phyloP scores from a whole-genome alignment of 2,888 invertebrate species.

The Tinea pellionella region DNA sequence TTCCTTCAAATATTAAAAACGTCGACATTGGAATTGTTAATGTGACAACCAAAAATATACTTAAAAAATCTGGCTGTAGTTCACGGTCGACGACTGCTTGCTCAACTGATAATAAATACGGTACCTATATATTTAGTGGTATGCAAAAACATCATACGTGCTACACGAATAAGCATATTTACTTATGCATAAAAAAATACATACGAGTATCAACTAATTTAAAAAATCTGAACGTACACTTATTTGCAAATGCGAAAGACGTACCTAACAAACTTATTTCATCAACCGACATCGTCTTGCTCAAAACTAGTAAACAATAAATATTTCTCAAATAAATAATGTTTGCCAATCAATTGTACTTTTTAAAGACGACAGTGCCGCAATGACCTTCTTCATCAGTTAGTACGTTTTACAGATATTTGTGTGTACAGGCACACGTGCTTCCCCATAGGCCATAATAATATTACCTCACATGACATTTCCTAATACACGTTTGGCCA shows the following conservation, averaged over 20 bases:
- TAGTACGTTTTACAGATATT: conserved; percentile 12
- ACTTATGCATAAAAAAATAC: not conserved
- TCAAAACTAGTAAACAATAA: conserved; percentile 9
- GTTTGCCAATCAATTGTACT: conserved; percentile 5
- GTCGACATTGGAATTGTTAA: conserved; percentile 13
- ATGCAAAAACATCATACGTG: conserved; percentile 4
- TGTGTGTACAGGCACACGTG: conserved; percentile 7
- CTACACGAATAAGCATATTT: not conserved
- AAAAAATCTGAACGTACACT: too few species aligned
- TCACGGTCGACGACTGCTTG: conserved; percentile 13
- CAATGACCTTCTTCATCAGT: conserved; percentile 3
- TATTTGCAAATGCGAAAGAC: too few species aligned
- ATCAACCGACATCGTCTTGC: not conserved
- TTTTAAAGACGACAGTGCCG: conserved; percentile 10
- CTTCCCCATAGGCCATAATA: conserved; percentile 9
- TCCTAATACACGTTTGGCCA: conserved; percentile 36
- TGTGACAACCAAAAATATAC: conserved; percentile 13
- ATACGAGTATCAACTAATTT: not conserved
- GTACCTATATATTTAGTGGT: conserved; percentile 3
- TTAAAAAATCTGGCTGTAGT: conserved; percentile 13
- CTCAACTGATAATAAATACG: conserved; percentile 12
- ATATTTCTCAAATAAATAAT: conserved; percentile 5
- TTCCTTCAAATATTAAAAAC: conserved; percentile 11
- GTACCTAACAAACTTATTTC: not conserved
- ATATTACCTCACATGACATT: conserved; percentile 23